Base-by-base conservation (phyloP, 2,113 vertebrate genomes). In the Narcine bancroftii region DNA sequence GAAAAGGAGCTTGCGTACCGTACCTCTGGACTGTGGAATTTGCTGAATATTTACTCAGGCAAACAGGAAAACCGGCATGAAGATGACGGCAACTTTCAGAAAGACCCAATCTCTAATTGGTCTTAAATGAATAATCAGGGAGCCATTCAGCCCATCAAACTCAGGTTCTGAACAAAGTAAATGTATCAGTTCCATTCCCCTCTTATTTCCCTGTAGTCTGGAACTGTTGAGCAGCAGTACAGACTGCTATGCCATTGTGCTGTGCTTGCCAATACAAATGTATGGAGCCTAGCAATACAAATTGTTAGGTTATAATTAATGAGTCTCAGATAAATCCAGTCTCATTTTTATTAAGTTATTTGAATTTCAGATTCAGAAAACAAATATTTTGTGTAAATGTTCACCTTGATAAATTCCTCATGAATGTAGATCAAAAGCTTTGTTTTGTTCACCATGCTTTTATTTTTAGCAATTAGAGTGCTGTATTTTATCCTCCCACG, bases 1-100 rank as follows among this genome's bases (percentile, higher is more conserved):
- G 81, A 56, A 91, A 91, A 66, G 65, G 45, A 45, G 87, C 60
- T 24, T 91, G 63, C 66, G 69, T 91, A 91, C 39, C 39, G 33
- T 65, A 26, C 17, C 56, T 39, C 24, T 11, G n/a, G n/a, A 15
- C 15, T 36, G 9, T 29, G 33, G 39, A 29, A 45, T 69, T 69
- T 26, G 63, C 87, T 91, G 42, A 45, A 66, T 63, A 69, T 9
- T 53, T 63, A 69, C 87, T 91, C 39, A 42, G 17, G 29, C 87
- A 65, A 45, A 91, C 17, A 63, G 36, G 21, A 91, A 91, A 11
- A 45, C 21, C 69, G 39, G 65, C 60, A 69, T 24, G 60, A 69
- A 91, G n/a, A 69, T 69, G 24, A 69, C 45, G 6, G 26, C n/a
- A 45, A 65, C 39, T 7, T 69, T 91, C 87, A 4, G 11, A n/a